These are phyloP conservation scores for Parauchenoglanis ngamensis DNA, from an alignment of 2,797 vertebrate species.

Conservation along the genomic window DNA sequence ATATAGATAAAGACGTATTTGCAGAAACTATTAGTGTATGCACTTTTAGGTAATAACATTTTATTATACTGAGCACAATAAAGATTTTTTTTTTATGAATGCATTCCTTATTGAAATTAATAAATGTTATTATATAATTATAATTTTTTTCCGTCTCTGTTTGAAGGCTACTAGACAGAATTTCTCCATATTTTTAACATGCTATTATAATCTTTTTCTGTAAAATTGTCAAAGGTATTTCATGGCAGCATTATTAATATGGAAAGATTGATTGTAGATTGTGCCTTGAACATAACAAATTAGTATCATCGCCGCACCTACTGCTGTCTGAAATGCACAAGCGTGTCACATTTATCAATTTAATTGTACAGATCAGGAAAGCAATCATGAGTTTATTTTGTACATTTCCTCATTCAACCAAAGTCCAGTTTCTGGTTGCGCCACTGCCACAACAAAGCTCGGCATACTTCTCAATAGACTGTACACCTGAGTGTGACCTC, in stretches of 20 bases:
- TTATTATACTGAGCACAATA: background rate
- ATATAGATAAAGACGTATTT: background rate
- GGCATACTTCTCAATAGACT: too few relatives aligned
- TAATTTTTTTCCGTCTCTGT: background rate
- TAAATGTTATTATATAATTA: background rate
- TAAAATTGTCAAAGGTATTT: background rate
- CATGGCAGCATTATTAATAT: background rate
- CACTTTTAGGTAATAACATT: background rate
- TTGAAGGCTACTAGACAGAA: background rate
- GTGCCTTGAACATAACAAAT: too few relatives aligned
- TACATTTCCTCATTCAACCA: background rate
- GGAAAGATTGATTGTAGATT: too few relatives aligned
- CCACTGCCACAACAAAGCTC: too few relatives aligned
- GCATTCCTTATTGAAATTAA: background rate
- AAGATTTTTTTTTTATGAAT: background rate
- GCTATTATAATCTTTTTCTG: background rate
- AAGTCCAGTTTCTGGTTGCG: background rate
- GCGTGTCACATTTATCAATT: too few relatives aligned
- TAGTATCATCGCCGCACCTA: too few relatives aligned
- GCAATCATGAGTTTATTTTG: background rate
- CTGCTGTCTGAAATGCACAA: too few relatives aligned
- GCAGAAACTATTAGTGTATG: background rate
- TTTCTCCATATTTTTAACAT: background rate
- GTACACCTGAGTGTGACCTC: too few relatives aligned
- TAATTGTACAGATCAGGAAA: too few relatives aligned